Percentiles rank a stretch among this genome's conserved stretches.
Evolutionary conservation across 2,113 vertebrate genomes (phyloP).

Genomic region (Trematomus loennbergii): DNA sequence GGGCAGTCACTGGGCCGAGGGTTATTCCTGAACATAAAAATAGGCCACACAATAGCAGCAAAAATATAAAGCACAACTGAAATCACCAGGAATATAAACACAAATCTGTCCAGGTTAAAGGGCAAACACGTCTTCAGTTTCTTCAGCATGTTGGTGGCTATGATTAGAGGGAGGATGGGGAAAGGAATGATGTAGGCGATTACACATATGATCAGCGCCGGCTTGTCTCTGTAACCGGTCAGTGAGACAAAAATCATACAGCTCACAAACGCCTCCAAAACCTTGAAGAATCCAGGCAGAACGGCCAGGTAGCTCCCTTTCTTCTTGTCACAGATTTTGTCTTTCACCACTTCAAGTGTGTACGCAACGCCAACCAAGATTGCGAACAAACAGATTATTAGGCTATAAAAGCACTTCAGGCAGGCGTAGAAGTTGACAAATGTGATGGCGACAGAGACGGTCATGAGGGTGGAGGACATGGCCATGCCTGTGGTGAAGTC

Average conservation of each 20-base stretch:
- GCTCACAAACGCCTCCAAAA: constrained; percentile 86
- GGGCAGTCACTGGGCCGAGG: not conserved
- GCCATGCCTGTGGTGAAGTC: constrained; percentile 89
- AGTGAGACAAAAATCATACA: constrained; percentile 86
- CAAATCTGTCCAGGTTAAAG: constrained; percentile 79
- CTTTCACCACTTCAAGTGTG: constrained; percentile 81
- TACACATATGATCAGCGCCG: constrained; percentile 80
- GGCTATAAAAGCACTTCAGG: constrained; percentile 64
- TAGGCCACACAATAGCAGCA: constrained; percentile 83
- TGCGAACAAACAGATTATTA: constrained; percentile 78
- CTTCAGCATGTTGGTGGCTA: constrained; percentile 84
- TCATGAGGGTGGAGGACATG: constrained; percentile 86
- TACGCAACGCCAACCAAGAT: constrained; percentile 83
- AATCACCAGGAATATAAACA: constrained; percentile 83
- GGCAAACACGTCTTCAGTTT: constrained; percentile 76
- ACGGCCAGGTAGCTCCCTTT: constrained; percentile 85
- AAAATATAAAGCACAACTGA: constrained; percentile 84
- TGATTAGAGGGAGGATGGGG: constrained; percentile 83
- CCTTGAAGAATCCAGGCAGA: constrained; percentile 86
- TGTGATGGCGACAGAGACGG: constrained; percentile 84
- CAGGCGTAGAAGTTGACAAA: constrained; percentile 80
- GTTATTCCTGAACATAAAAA: constrained; percentile 76
- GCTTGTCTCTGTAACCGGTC: not conserved
- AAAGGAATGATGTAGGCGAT: constrained; percentile 87
- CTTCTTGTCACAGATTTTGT: constrained; percentile 77